Base-by-base conservation (phyloP, 2,888 invertebrate genomes). In the Hypomecis punctinalis region DNA sequence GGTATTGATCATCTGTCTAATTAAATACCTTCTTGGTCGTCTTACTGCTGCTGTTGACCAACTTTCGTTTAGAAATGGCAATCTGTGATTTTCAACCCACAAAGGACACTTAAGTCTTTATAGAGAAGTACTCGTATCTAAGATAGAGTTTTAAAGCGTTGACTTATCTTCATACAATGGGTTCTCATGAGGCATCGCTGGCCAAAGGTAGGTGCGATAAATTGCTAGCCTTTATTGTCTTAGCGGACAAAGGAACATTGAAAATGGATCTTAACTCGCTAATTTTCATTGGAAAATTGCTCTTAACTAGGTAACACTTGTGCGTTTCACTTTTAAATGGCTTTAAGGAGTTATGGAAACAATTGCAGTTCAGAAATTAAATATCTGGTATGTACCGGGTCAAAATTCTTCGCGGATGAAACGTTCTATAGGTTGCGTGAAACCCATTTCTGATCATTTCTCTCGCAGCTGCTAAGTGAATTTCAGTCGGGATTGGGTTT, bases 221-320 rank as follows among this genome's bases (percentile, higher is more conserved):
- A 55, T 56, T 51, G 46, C 52, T 10, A 1, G 40, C n/a, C 45
- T 46, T 60, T 46, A 63, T 57, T 63, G 62, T 57, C 57, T 52
- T 46, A 33, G 51, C n/a, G 40, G 46, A 63, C 57, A 63, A 63
- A 57, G 57, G 62, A 47, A 46, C 56, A 62, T 55, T 61, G 9
- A 43, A 61, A 49, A 47, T 35, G 54, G 40, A 57, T 52, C 51
- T 56, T 35, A 37, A 48, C 39, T 45, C 5, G 46, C 33, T 56
- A 57, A 36, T 52, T 52, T 57, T 52, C 42, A 46, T 62, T 57
- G 61, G 49, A 56, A 40, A 52, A 52, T 52, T 57, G 0, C 40
- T 33, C 6, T 13, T 33, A 40, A 33, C 10, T n/a, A 33, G 6
- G 40, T 13, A 52, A 7, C 36, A n/a, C 43, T 11, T 43, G 33